Conservation (phyloP, 2,888 invertebrate genomes). For the Ischnus inquisitorius region DNA sequence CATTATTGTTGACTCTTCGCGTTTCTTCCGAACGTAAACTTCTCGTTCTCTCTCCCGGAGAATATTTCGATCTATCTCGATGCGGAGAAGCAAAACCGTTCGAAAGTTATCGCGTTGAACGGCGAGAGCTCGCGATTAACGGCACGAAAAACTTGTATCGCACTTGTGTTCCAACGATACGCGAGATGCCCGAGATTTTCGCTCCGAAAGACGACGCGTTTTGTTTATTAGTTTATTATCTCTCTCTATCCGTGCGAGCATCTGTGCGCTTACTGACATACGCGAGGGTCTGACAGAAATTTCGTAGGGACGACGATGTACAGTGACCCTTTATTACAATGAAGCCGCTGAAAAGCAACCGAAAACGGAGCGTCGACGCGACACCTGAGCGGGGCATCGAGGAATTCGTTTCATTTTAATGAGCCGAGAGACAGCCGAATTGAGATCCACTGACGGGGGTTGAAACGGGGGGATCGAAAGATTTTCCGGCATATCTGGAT, state of each 20-base stretch:
- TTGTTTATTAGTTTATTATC: slow-evolving; percentile 66
- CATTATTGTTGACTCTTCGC: slow-evolving; percentile 86
- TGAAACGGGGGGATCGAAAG: background rate
- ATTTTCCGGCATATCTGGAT: no score
- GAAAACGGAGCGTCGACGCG: no score
- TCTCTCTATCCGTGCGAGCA: slow-evolving; percentile 38
- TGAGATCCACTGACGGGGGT: background rate
- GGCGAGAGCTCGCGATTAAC: background rate
- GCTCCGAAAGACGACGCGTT: slow-evolving; percentile 34
- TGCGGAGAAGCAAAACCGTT: no score
- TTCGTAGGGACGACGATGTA: no score
- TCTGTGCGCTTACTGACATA: slow-evolving; percentile 48
- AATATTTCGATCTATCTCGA: background rate
- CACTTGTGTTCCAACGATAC: no score
- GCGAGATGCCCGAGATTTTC: background rate
- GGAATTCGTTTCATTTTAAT: no score
- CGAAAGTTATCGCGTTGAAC: no score
- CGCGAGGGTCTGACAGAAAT: slow-evolving; percentile 2
- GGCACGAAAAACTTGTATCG: background rate
- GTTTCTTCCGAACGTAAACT: background rate
- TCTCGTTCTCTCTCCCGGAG: background rate
- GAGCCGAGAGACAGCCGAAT: no score
- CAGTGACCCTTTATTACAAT: no score
- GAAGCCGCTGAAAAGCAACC: no score
- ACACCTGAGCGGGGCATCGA: no score